Evolutionary conservation across 2,888 invertebrate species (phyloP).

Genomic region (Galeopsomyia nigrocyanea): DNA sequence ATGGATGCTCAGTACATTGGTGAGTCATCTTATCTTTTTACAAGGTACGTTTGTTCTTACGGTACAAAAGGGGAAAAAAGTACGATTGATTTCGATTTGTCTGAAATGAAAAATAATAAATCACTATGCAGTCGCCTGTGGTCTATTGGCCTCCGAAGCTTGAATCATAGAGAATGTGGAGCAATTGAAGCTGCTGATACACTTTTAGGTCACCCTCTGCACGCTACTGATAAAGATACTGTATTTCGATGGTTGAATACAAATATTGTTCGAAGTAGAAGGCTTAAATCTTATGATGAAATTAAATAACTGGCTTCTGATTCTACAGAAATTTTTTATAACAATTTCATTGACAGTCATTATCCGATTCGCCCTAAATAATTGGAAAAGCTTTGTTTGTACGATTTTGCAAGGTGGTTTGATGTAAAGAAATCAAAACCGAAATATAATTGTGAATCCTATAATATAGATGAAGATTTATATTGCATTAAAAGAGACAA

Average conservation of each 20-base stretch:
- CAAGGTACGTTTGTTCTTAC: too few species aligned
- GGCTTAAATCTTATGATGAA: conserved; percentile 36
- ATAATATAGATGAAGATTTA: conserved; percentile 11
- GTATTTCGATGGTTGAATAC: conserved; percentile 60
- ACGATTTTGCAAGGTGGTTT: neutral
- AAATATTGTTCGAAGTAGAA: conserved; percentile 41
- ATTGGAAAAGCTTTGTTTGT: too few species aligned
- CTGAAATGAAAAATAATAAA: conserved; percentile 56
- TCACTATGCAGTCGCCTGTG: conserved; percentile 53
- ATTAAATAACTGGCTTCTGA: conserved; percentile 16
- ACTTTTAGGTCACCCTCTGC: conserved; percentile 57
- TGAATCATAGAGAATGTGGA: too few species aligned
- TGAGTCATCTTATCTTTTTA: conserved; percentile 56
- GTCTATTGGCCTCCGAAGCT: conserved; percentile 55
- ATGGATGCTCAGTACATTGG: conserved; percentile 57
- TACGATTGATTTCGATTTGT: conserved; percentile 50
- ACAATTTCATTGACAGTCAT: neutral
- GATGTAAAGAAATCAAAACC: conserved; percentile 18
- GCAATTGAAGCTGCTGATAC: conserved; percentile 59
- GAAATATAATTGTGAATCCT: neutral
- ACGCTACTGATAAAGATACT: conserved; percentile 58
- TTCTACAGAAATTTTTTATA: conserved; percentile 30
- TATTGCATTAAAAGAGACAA: conserved; percentile 46
- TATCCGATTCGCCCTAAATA: neutral
- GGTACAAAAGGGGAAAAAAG: conserved; percentile 54